Conservation (phyloP, 1,140 invertebrate species). For the Procambarus virginalis region DNA sequence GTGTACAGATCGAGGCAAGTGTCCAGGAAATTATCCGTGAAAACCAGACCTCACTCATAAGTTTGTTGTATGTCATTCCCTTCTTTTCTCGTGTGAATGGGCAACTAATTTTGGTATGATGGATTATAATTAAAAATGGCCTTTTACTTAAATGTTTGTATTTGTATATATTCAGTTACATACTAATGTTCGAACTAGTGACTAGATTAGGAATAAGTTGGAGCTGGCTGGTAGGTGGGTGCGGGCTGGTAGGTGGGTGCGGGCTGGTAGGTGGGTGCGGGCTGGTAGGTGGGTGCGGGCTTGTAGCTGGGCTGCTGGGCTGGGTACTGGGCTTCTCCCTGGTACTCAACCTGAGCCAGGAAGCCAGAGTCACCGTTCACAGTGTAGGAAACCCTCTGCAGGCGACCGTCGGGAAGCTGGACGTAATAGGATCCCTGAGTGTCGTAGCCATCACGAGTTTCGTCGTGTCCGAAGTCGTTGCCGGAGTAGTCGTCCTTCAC, state of each 20-base stretch:
- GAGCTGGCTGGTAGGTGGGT: not conserved
- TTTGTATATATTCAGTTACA: no score
- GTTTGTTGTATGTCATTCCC: no score
- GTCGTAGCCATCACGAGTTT: not conserved
- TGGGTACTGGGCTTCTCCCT: not conserved
- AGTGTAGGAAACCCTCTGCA: not conserved
- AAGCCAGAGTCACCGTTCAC: conserved; percentile 2
- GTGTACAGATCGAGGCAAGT: no score
- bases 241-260: not conserved
- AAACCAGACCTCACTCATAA: no score
- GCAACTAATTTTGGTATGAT: no score
- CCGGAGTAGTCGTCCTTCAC: not conserved
- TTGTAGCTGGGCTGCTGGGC: not conserved
- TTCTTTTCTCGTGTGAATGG: no score
- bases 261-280: not conserved
- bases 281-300: not conserved
- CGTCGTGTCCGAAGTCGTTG: conserved; percentile 5
- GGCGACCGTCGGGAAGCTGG: not conserved
- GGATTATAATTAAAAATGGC: not conserved
- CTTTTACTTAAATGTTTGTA: no score
- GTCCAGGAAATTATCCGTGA: no score
- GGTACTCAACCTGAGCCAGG: not conserved
- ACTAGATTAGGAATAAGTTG: not conserved
- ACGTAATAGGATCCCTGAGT: conserved; percentile 5
- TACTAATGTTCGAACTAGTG: no score